Percentiles rank a stretch among this genome's conserved stretches.
These are phyloP conservation scores for Lytechinus pictus DNA, from an alignment of 35 echinoderm and acorn worm species.

Conservation along the genomic window DNA sequence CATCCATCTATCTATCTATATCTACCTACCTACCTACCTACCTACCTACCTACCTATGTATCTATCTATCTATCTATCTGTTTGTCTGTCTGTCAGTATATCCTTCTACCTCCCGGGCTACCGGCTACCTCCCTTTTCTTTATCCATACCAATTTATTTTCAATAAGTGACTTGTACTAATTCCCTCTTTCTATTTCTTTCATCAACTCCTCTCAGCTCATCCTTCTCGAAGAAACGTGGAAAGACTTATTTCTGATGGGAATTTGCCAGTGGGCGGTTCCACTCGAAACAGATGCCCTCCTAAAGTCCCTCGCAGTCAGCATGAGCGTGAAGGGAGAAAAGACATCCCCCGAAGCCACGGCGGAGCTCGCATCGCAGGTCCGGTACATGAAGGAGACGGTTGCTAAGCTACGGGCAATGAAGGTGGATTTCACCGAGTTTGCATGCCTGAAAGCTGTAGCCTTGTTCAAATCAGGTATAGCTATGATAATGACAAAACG, in stretches of 20 bases:
- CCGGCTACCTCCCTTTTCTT: too few relatives aligned
- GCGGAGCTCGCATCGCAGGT: slow-evolving; percentile 71
- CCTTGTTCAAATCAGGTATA: slow-evolving; percentile 93
- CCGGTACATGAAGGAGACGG: slow-evolving; percentile 77
- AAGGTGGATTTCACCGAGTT: slow-evolving; percentile 92
- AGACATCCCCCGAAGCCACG: slow-evolving; percentile 44
- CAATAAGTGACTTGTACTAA: too few relatives aligned
- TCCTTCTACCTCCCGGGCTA: too few relatives aligned
- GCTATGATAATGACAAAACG: neutral
- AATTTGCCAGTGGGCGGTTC: slow-evolving; percentile 94
- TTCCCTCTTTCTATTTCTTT: neutral
- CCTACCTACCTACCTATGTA: too few relatives aligned
- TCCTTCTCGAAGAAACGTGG: slow-evolving; percentile 93
- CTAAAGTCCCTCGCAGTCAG: slow-evolving; percentile 52
- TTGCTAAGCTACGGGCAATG: slow-evolving; percentile 71
- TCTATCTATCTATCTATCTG: too few relatives aligned
- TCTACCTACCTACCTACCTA: too few relatives aligned
- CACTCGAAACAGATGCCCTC: slow-evolving; percentile 77
- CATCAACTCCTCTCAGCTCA: neutral
- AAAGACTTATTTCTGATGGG: slow-evolving; percentile 93
- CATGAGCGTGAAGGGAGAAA: slow-evolving; percentile 54
- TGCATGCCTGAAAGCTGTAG: slow-evolving; percentile 93
- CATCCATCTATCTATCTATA: too few relatives aligned
- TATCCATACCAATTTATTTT: too few relatives aligned
- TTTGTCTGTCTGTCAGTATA: too few relatives aligned